phyloP scores from a whole-genome alignment of 2,797 vertebrate genomes.

The Zenarchopterus dispar region DNA sequence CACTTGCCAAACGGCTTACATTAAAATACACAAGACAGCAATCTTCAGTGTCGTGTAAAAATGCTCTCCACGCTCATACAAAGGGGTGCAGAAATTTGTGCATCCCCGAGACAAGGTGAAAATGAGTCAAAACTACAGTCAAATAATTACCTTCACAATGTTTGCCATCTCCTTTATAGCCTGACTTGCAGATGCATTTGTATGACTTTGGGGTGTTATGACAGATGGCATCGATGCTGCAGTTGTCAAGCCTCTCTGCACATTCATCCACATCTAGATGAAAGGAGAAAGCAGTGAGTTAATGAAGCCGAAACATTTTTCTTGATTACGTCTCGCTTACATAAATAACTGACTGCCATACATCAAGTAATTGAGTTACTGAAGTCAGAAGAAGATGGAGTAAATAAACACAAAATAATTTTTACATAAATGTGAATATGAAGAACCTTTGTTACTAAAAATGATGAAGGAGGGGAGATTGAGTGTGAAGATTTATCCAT shows the following conservation, averaged over 20 bases:
- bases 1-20: slow-evolving; percentile 35
- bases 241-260: slow-evolving; percentile 94
- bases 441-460: too few relatives aligned
- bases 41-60: slow-evolving; percentile 31
- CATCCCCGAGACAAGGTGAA: slow-evolving; percentile 20
- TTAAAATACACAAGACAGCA: slow-evolving; percentile 39
- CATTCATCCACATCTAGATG: slow-evolving; percentile 95
- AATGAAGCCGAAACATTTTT: neutral
- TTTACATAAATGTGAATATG: too few relatives aligned
- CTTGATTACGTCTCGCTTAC: neutral
- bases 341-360: too few relatives aligned
- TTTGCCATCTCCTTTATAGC: slow-evolving; percentile 96
- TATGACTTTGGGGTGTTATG: slow-evolving; percentile 97
- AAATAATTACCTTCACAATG: slow-evolving; percentile 93
- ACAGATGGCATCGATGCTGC: slow-evolving; percentile 98
- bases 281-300: slow-evolving; percentile 13
- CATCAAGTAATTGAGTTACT: too few relatives aligned
- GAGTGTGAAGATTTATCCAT: too few relatives aligned
- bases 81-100: slow-evolving; percentile 4
- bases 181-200: slow-evolving; percentile 99
- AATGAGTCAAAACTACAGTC: slow-evolving; percentile 19
- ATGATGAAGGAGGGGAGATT: too few relatives aligned
- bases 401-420: too few relatives aligned
- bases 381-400: too few relatives aligned
- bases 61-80: neutral